Conservation (phyloP, 2,888 invertebrate species). For the Neria commutata region DNA sequence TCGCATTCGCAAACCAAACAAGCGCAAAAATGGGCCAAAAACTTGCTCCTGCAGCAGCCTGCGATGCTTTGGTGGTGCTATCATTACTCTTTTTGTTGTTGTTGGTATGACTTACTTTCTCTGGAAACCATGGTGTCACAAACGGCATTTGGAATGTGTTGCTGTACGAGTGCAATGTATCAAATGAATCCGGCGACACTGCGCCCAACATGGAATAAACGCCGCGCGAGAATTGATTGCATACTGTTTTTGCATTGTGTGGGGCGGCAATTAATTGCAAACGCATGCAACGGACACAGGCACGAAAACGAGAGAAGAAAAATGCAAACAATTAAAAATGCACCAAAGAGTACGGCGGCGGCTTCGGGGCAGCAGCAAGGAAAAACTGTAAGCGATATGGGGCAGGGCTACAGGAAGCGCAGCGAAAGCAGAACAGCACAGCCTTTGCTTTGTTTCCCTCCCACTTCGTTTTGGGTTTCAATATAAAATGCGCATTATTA, state of each 20-base stretch:
- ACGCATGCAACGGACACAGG: conserved; percentile 18
- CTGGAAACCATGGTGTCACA: conserved; percentile 92
- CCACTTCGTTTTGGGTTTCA: too few relatives aligned
- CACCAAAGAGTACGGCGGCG: too few relatives aligned
- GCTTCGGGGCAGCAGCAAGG: too few relatives aligned
- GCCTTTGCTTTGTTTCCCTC: too few relatives aligned
- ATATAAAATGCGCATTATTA: too few relatives aligned
- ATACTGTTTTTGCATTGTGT: conserved; percentile 73
- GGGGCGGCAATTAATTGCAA: conserved; percentile 47
- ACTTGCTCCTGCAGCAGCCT: conserved; percentile 59
- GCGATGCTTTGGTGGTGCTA: background rate
- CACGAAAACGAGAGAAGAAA: conserved; percentile 10
- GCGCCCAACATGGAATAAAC: conserved; percentile 90
- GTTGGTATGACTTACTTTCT: conserved; percentile 70
- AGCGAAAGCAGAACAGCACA: too few relatives aligned
- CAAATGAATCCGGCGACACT: conserved; percentile 92
- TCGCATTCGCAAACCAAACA: conserved; percentile 64
- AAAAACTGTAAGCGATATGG: background rate
- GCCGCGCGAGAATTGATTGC: conserved; percentile 87
- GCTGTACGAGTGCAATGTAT: conserved; percentile 90
- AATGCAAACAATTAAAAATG: background rate
- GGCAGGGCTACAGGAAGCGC: background rate
- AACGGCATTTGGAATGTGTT: conserved; percentile 96
- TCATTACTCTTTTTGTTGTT: background rate
- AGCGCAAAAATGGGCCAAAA: conserved; percentile 48